phyloP scores from a whole-genome alignment of 1,140 invertebrate genomes.

The Aleiodes sp. region DNA sequence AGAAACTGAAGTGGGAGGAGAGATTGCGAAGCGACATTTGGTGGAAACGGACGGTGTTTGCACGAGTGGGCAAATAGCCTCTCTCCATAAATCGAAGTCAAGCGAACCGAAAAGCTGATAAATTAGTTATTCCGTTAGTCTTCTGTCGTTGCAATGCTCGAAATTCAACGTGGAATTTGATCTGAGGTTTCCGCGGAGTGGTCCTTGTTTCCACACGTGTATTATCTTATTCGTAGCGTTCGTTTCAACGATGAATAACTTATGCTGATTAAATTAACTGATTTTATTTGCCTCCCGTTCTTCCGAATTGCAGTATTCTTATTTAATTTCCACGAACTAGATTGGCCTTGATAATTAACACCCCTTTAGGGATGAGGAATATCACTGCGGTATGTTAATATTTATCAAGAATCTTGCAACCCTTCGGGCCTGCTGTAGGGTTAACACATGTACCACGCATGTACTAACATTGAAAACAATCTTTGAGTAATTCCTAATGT shows the following conservation, averaged over 20 bases:
- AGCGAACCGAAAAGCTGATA: constrained; percentile 67
- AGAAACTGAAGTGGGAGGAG: background rate
- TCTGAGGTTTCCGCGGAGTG: constrained; percentile 51
- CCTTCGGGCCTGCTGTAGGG: constrained; percentile 30
- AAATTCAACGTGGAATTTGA: constrained; percentile 49
- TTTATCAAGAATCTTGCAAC: constrained; percentile 43
- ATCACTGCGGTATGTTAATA: constrained; percentile 43
- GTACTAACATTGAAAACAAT: background rate
- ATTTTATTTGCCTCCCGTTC: too few relatives aligned
- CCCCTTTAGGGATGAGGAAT: constrained; percentile 14
- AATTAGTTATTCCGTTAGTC: constrained; percentile 67
- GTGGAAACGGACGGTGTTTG: constrained; percentile 45
- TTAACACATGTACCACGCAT: constrained; percentile 17
- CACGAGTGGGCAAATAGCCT: constrained; percentile 60
- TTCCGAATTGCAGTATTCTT: constrained; percentile 41
- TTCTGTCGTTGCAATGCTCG: constrained; percentile 41
- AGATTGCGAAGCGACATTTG: background rate
- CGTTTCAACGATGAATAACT: too few relatives aligned
- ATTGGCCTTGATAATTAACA: constrained; percentile 53
- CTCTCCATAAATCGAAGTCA: constrained; percentile 58
- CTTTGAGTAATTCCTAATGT: background rate
- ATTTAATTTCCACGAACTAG: constrained; percentile 50
- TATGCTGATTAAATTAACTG: too few relatives aligned
- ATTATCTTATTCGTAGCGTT: background rate
- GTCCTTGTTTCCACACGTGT: constrained; percentile 2